A percentile compares a stretch with the other conserved stretches of the same genome.
phyloP scores from a whole-genome alignment of 2,113 vertebrate genomes.

The Rhizomys pruinosus region DNA sequence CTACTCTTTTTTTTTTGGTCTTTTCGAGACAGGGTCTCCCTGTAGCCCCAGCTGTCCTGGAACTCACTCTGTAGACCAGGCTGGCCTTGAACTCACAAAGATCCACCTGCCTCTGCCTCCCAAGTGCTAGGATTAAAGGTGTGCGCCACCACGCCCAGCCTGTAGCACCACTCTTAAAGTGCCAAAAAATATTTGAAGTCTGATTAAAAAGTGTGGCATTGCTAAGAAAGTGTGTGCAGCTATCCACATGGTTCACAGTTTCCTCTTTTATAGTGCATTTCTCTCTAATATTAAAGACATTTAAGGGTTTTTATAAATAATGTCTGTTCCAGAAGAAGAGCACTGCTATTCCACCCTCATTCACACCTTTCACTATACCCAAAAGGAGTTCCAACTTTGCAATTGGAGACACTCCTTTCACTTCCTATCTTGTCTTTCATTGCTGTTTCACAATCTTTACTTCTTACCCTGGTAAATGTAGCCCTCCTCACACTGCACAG shows the following conservation, averaged over 20 bases:
- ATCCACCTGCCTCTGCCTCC: too few species aligned
- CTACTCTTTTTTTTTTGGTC: too few species aligned
- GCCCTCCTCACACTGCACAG: not conserved
- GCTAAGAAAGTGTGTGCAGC: not conserved
- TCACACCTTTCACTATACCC: not conserved
- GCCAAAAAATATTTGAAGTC: slow-evolving; percentile 19
- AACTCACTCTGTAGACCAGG: too few species aligned
- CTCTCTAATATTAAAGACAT: too few species aligned
- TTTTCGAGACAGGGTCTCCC: too few species aligned
- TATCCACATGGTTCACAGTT: not conserved
- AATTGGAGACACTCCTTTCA: not conserved
- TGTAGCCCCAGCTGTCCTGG: too few species aligned
- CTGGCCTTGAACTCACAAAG: too few species aligned
- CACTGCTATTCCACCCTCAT: not conserved
- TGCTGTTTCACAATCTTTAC: not conserved
- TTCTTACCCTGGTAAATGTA: not conserved
- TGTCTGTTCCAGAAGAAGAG: too few species aligned
- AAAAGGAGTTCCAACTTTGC: not conserved
- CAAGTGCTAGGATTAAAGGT: too few species aligned
- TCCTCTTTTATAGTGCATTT: slow-evolving; percentile 15
- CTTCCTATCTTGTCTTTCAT: not conserved
- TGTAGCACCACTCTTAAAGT: too few species aligned
- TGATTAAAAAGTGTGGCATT: slow-evolving; percentile 24
- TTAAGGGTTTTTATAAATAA: too few species aligned
- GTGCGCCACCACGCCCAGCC: too few species aligned